Base-by-base conservation (phyloP, 2,797 vertebrate species). In the Malacoctenus gilli region DNA sequence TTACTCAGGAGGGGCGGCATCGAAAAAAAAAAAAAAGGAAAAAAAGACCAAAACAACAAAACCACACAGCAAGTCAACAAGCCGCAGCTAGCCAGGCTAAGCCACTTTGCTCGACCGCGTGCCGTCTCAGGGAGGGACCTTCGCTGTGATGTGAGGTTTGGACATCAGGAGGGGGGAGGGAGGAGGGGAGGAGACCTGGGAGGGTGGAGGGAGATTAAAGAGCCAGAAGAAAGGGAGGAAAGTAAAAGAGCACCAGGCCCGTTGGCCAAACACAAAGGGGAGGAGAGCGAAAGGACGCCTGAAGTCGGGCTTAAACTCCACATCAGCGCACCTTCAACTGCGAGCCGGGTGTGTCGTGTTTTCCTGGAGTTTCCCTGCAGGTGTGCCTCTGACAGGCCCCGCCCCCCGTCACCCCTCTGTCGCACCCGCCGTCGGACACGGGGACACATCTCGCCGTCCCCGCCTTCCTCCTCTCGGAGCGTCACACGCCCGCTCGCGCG, bases 271-370 rank as follows among this genome's bases (percentile, higher is more conserved):
- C 85, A 92, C 89, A 91, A 91, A 89, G 80, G 77, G 38, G 55
- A 68, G 76, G 72, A 80, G 79, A 82, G 65, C 71, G 84, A 83
- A 83, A 85, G 83, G 87, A 87, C 81, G 87, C 84, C 78, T 84
- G 85, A 86, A 90, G 89, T 87, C 83, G 70, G 85, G 88, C 89
- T 89, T 92, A 87, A 90, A 90, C 82, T 87, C 83, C 79, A 87
- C 84, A 87, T 91, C 88, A 90, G 88, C 85, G 85, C 89, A 91
- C 91, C 90, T 92, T 91, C 89, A 92, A 91, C 77, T 82, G 82
- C 87, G 87, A 91, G 87, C 84, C 58, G 79, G 78, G 79, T 76
- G 79, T 76, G 63, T 68, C 65, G 38, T 72, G 76, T 72, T 55
- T 83, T 38, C n/a, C 81, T 82, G 81, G 86, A 85, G 76, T 88